phyloP scores from a whole-genome alignment of 1,140 invertebrate genomes.

The Aphelinus certus region DNA sequence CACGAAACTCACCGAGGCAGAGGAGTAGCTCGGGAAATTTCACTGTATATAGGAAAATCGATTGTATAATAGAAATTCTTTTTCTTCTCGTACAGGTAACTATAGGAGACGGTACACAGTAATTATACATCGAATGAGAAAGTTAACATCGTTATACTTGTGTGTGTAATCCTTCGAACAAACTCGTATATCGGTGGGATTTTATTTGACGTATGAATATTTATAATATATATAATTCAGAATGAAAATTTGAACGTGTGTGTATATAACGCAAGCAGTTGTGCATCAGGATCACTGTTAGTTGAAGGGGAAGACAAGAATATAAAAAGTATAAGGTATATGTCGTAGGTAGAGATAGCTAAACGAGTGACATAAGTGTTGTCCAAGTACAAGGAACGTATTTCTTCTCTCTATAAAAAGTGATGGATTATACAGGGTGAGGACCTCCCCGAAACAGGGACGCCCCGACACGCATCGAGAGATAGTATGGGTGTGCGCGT shows the following conservation, averaged over 20 bases:
- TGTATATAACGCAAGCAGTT: no score
- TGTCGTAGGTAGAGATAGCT: conserved; percentile 16
- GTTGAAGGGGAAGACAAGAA: conserved; percentile 4
- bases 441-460: not conserved
- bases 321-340: conserved; percentile 13
- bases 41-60: no score
- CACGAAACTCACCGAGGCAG: no score
- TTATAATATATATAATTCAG: no score
- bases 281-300: not conserved
- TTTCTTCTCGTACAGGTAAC: not conserved
- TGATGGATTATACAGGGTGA: not conserved
- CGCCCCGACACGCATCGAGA: not conserved
- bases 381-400: conserved; percentile 29
- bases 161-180: not conserved
- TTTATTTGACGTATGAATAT: no score
- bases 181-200: conserved; percentile 20
- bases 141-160: no score
- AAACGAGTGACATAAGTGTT: conserved; percentile 9
- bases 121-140: no score
- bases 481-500: not conserved
- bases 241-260: no score
- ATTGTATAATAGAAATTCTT: no score
- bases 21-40: no score
- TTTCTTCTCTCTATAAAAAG: conserved; percentile 14
- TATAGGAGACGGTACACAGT: no score